Evolutionary conservation across 2,888 invertebrate genomes (phyloP), one percentile per base, ranked within the genome.

Genomic region (Clostera curtula): DNA sequence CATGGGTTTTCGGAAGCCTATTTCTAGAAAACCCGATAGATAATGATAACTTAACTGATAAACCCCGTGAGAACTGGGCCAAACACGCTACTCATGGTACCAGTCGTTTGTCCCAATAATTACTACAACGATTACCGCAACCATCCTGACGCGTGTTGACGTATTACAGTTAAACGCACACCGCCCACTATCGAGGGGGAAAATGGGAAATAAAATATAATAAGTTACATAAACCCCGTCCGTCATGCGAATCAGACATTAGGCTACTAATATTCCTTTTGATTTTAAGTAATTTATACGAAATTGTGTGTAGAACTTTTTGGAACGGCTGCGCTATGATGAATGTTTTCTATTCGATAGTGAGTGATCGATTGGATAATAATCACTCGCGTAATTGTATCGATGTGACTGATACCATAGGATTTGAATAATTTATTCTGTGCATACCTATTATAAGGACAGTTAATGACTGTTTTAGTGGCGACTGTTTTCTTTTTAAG

Each of bases 271-370:
- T 77, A 74, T 70, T 68, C 75, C 69, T 77, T 79, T 79, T 76
- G 79, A 76, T 83, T 83, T 82, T 74, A 76, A 76, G 76, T 76
- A 77, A 80, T 79, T 76, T 80, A 73, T 71, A 71, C 67, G 66
- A 68, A 72, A 69, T 74, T 74, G 73, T 59, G 67, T 56, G 47
- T 60, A 63, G 68, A 62, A 65, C 43, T 63, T 63, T 48, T 53
- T 36, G 35, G 49, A 56, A 67, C 61, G 62, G 59, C 41, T 20
- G 39, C 53, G 62, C 68, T 62, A 61, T 66, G 67, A 67, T 68
- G 71, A 72, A 72, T 69, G 65, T 60, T 68, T 72, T 67, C 56
- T 70, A 74, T 73, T 73, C 75, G 75, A 63, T 53, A 43, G 55
- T 50, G 60, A 60, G 61, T 71, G 66, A 76, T 75, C 69, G 75